These are phyloP conservation scores for Lindbergichthys nudifrons DNA, from an alignment of 2,797 vertebrate genomes.

Conservation along the genomic window DNA sequence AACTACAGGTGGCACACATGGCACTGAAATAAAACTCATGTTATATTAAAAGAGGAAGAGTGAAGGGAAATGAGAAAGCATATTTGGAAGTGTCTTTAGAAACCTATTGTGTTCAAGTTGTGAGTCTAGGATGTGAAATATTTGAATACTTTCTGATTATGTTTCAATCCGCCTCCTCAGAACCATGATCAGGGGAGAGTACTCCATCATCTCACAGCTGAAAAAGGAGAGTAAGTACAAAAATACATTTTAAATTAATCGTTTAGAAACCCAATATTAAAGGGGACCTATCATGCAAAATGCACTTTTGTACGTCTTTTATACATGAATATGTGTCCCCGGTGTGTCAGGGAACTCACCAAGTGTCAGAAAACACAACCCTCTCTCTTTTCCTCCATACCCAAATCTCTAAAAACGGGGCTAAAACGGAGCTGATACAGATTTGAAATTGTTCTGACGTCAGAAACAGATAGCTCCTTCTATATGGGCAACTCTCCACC, in stretches of 20 bases:
- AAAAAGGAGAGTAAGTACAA: slow-evolving; percentile 90
- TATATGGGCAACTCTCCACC: no score
- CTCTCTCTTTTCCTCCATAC: no score
- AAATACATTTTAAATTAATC: background rate
- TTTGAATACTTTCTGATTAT: slow-evolving; percentile 1
- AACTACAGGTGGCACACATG: slow-evolving; percentile 91
- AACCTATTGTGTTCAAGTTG: background rate
- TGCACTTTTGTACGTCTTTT: no score
- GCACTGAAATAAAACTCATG: background rate
- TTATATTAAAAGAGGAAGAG: slow-evolving; percentile 19
- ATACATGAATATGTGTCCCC: no score
- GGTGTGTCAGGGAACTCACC: no score
- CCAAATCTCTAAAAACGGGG: no score
- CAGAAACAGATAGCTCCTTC: no score
- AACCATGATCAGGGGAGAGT: slow-evolving; percentile 96
- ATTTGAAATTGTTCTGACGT: no score
- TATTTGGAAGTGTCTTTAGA: background rate
- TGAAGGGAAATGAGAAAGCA: slow-evolving; percentile 5
- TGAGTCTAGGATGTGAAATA: background rate
- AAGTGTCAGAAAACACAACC: no score
- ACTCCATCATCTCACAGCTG: slow-evolving; percentile 95
- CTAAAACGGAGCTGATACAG: no score
- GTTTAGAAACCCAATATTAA: background rate
- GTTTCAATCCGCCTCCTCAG: slow-evolving; percentile 72
- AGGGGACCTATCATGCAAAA: no score